Base-by-base conservation (phyloP, 2,113 vertebrate species). In the Pseudopipra pipra region DNA sequence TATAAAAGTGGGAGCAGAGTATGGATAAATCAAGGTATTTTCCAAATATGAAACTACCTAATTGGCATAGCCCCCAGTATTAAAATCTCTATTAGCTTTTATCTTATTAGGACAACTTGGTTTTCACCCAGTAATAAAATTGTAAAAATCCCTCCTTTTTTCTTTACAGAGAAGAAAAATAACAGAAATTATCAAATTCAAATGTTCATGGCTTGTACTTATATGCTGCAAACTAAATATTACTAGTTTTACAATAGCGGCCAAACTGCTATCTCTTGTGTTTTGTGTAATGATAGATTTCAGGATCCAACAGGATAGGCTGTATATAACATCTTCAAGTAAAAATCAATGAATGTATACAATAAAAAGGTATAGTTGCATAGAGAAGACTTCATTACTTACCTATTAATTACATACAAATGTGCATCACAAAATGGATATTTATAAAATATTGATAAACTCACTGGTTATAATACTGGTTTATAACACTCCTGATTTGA, bases 251-350 rank as follows among this genome's bases (percentile, higher is more conserved):
- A 84, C 24, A 66, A n/a, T 52, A 91, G 61, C 51, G 78, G 73
- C 54, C 46, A 87, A 88, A 95, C 47, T 92, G 58, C n/a, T 92
- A 68, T 20, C 63, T 79, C 33, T 81, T 95, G 62, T 73, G 54
- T 86, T 76, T 83, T 82, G 71, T 85, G 30, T 72, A 91, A 93
- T 59, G 75, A 82, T 19, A 94, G 62, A 97, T 93, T 93, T 93
- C 73, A 93, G 68, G n/a, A 96, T 71, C 59, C 72, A 85, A 73
- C 2, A 92, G 58, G n/a, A 96, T 31, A 92, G 62, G 35, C 18
- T 82, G 68, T 27, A 27, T 63, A 52, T 82, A 95, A 80, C 37
- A 62, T 52, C 67, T 41, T 85, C 27, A 67, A 84, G 37, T 76
- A 70, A 66, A 74, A 91, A 74, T 7, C 14, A 31, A n/a, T 75